Evolutionary conservation across 1,140 invertebrate genomes (phyloP), one percentile per base, ranked within the genome.

Genomic region (Patella vulgata): DNA sequence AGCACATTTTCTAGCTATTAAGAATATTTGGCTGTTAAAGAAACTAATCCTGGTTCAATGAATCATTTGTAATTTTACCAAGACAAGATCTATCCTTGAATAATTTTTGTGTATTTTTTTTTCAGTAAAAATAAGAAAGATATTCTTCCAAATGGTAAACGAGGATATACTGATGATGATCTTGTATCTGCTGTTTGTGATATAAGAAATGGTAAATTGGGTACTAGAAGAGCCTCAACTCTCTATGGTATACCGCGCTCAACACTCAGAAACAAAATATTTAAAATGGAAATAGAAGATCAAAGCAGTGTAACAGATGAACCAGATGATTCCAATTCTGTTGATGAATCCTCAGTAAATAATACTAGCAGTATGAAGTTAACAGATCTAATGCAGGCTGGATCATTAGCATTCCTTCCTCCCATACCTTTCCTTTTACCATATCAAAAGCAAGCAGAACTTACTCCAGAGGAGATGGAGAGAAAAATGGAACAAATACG

Each of bases 181-280:
- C 87, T 97, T 9, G 91, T 93, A 74, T 91, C 91, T 17, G 95
- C 95, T 9, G 88, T 98, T 44, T 87, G 92, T 64, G 95, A 97
- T 83, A 96, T 98, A 75, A 91, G 95, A 79, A 92, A 90, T 78
- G 95, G 94, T 5, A 93, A 94, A 80, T 86, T 98, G 59, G 95
- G 94, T 48, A 96, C 94, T 1, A 85, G 95, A 33, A 88, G 96
- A 62, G 95, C 95, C 0, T 93, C 96, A 36, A 93, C 94, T 30
- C 91, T 97, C 64, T 98, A 98, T 82, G 94, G 95, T 59, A 96
- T 98, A 79, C 96, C 96, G 4, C 88, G 96, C 55, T 97, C 95
- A 55, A 97, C 95, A 2, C 88, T 98, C 6, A 88, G 95, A 43
- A 97, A 97, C 86, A 98, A 98, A 87, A 87, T 90, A 23, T 96